phyloP scores from a whole-genome alignment of 2,113 vertebrate genomes.

The Poeciliopsis retropinna region DNA sequence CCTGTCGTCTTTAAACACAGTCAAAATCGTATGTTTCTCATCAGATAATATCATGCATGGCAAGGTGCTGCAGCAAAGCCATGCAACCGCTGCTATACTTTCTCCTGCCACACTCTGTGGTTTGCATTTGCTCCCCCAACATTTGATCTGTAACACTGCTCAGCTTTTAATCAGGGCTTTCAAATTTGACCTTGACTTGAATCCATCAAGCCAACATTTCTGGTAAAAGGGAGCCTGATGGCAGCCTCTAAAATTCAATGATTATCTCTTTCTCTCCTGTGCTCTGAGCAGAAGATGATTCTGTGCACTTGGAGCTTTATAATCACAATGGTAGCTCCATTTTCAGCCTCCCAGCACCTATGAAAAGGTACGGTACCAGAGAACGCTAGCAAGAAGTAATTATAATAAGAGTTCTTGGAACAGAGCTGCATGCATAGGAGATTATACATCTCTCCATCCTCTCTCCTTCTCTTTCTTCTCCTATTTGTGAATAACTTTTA shows the following conservation, averaged over 20 bases:
- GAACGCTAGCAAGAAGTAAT: conserved; percentile 62
- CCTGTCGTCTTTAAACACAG: conserved; percentile 2
- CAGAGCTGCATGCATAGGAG: conserved; percentile 43
- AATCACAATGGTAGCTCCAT: conserved; percentile 69
- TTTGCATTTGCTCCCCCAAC: conserved; percentile 35
- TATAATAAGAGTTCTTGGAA: conserved; percentile 57
- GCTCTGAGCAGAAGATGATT: conserved; percentile 22
- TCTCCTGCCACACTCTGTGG: conserved; percentile 11
- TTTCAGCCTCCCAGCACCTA: conserved; percentile 52
- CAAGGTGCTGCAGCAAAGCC: conserved; percentile 1
- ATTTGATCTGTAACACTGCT: conserved; percentile 67
- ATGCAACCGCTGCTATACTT: not conserved
- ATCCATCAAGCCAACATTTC: conserved; percentile 77
- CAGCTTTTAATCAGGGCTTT: conserved; percentile 73
- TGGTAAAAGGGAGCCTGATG: conserved; percentile 22
- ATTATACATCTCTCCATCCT: conserved; percentile 48
- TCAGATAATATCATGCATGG: conserved; percentile 15
- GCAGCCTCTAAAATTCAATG: conserved; percentile 44
- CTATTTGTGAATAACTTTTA: conserved; percentile 69
- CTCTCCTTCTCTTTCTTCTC: conserved; percentile 8
- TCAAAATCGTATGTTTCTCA: conserved; percentile 10
- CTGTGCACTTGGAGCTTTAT: conserved; percentile 53
- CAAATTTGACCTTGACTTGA: conserved; percentile 79
- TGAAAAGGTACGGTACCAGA: conserved; percentile 51
- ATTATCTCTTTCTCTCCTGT: conserved; percentile 41